Evolutionary conservation across 2,113 vertebrate genomes (phyloP).

Genomic region (Bolborhynchus lineola): DNA sequence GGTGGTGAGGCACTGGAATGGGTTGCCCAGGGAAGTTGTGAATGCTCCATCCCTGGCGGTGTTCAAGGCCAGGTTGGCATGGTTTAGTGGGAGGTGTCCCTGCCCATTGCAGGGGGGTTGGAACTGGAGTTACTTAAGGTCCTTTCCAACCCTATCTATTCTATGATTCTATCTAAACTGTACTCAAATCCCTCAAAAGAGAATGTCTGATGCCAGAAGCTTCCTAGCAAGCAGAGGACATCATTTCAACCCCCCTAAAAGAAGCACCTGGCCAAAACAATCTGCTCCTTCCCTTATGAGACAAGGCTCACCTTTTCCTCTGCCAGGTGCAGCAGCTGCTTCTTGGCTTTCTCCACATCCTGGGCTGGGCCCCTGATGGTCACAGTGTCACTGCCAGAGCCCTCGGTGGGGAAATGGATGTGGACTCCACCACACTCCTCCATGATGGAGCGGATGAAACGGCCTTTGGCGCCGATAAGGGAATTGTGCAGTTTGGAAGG

Average conservation of each 20-base stretch:
- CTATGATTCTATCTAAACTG: background rate
- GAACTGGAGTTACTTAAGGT: too few relatives aligned
- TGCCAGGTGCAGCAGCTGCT: constrained; percentile 93
- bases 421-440: constrained; percentile 98
- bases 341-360: constrained; percentile 95
- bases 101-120: too few relatives aligned
- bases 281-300: background rate
- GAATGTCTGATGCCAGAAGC: background rate
- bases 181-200: background rate
- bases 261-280: background rate
- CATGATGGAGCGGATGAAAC: constrained; percentile 97
- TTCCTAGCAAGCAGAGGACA: background rate
- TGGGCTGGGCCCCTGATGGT: constrained; percentile 93
- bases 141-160: too few relatives aligned
- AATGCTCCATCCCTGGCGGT: too few relatives aligned
- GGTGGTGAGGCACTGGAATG: too few relatives aligned
- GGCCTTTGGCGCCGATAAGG: constrained; percentile 95
- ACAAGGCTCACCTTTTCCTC: constrained; percentile 90
- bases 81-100: too few relatives aligned
- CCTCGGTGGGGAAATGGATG: constrained; percentile 97
- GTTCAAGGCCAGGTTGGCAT: too few relatives aligned
- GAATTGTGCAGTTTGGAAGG: constrained; percentile 97
- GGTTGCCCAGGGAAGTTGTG: too few relatives aligned
- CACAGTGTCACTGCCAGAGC: constrained; percentile 94
- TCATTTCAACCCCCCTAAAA: background rate